Evolutionary conservation across 2,797 vertebrate species (phyloP).

Genomic region (Galagoides demidoff): DNA sequence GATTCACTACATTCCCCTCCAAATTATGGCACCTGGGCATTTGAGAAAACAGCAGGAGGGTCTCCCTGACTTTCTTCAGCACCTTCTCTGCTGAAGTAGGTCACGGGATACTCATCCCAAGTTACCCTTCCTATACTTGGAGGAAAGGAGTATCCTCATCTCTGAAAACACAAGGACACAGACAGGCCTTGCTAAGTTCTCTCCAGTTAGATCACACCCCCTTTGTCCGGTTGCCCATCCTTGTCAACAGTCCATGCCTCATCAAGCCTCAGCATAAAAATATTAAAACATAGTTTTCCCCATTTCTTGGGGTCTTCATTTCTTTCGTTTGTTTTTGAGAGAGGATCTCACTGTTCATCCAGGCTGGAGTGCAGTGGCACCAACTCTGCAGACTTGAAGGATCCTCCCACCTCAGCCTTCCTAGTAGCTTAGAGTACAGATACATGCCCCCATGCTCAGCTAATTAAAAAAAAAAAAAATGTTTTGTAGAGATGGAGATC

Average conservation of each 20-base stretch:
- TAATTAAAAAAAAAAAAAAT: too few relatives aligned
- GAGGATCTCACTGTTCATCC: too few relatives aligned
- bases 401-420: too few relatives aligned
- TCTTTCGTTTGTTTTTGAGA: too few relatives aligned
- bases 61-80: background rate
- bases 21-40: background rate
- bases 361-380: too few relatives aligned
- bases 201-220: background rate
- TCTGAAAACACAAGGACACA: background rate
- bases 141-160: background rate
- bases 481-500: too few relatives aligned
- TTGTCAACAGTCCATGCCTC: background rate
- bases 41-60: background rate
- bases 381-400: too few relatives aligned
- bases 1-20: background rate
- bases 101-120: background rate
- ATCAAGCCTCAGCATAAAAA: background rate
- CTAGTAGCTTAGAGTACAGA: too few relatives aligned
- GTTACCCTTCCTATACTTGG: background rate
- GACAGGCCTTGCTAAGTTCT: background rate
- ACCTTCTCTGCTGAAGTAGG: background rate
- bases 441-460: too few relatives aligned
- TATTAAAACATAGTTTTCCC: background rate
- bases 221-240: background rate
- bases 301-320: too few relatives aligned